These are phyloP conservation scores for Drosophila eugracilis DNA, from an alignment of 1,140 invertebrate species.

Conservation along the genomic window DNA sequence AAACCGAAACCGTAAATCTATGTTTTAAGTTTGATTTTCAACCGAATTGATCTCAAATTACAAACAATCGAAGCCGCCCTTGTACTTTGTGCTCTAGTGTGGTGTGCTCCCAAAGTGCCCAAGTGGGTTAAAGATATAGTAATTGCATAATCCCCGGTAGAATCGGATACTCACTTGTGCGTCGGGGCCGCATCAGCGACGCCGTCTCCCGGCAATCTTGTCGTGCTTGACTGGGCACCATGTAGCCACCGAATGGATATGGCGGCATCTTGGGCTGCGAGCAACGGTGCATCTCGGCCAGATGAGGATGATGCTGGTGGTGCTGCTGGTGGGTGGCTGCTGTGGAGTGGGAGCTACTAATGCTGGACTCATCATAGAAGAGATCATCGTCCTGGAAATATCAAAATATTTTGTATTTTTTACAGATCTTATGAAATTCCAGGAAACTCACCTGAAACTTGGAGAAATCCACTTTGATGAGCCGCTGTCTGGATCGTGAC, in stretches of 20 bases:
- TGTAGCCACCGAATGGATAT: constrained; percentile 80
- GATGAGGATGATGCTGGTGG: constrained; percentile 38
- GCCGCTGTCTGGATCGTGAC: constrained; percentile 85
- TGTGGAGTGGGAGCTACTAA: constrained; percentile 62
- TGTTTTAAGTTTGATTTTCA: background rate
- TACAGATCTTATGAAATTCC: background rate
- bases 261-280: constrained; percentile 84
- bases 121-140: constrained; percentile 30
- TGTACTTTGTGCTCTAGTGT: constrained; percentile 56
- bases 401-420: background rate
- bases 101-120: constrained; percentile 18
- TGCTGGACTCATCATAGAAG: constrained; percentile 76
- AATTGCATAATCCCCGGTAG: constrained; percentile 11
- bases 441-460: constrained; percentile 86
- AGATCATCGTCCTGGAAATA: constrained; percentile 73
- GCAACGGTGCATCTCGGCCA: constrained; percentile 67
- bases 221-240: constrained; percentile 57
- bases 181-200: constrained; percentile 64
- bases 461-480: constrained; percentile 90
- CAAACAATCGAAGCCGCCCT: constrained; percentile 16
- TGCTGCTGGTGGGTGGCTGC: constrained; percentile 38
- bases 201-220: constrained; percentile 43
- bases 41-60: constrained; percentile 4
- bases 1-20: background rate
- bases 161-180: constrained; percentile 81